phyloP scores from a whole-genome alignment of 1,140 invertebrate genomes.

The Homalodisca vitripennis region DNA sequence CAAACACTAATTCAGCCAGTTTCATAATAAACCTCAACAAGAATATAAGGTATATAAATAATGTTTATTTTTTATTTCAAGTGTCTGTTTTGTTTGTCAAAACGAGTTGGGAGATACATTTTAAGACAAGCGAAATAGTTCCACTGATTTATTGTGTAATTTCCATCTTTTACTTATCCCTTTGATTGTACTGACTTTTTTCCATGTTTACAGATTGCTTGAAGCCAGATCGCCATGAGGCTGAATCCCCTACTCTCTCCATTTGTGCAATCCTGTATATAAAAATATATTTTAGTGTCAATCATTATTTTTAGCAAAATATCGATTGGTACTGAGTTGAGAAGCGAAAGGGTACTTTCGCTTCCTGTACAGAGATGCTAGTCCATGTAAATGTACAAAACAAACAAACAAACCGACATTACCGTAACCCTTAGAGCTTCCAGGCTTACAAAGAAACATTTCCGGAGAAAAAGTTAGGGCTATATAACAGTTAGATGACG shows the following conservation, averaged over 20 bases:
- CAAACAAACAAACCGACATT: not conserved
- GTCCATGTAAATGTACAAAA: not conserved
- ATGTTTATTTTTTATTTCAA: not conserved
- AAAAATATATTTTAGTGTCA: constrained; percentile 31
- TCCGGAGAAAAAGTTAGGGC: not conserved
- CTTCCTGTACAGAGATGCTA: constrained; percentile 15
- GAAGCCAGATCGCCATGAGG: not conserved
- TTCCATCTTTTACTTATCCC: not conserved
- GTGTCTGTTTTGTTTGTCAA: too few species aligned
- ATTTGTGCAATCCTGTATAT: constrained; percentile 21
- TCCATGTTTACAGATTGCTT: not conserved
- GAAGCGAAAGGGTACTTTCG: not conserved
- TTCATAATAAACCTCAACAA: too few species aligned
- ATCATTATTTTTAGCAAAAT: constrained; percentile 29
- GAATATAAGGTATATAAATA: not conserved
- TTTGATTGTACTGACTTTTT: not conserved
- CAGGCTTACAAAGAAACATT: not conserved
- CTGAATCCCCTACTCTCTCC: not conserved
- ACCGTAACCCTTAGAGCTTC: constrained; percentile 8
- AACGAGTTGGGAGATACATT: not conserved
- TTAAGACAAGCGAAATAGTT: not conserved
- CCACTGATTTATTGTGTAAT: not conserved
- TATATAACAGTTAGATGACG: constrained; percentile 10
- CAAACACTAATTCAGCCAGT: too few species aligned
- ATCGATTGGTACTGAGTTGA: constrained; percentile 1